phyloP scores from a whole-genome alignment of 92 coral and sea anemone species.

The Palythoa grandiflora region DNA sequence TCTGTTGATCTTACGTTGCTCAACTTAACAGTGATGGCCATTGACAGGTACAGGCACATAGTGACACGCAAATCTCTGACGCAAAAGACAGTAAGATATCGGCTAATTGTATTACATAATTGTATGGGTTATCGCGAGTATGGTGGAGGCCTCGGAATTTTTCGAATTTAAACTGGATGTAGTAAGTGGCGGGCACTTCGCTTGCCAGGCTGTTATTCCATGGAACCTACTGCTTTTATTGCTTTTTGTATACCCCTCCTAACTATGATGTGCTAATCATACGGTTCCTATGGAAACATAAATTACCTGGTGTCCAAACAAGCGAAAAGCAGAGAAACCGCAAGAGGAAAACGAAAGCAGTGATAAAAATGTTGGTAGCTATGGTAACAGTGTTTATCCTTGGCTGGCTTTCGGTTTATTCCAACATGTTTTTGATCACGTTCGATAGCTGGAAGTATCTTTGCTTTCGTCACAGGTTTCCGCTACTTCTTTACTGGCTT shows the following conservation, averaged over 20 bases:
- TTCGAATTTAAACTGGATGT: background rate
- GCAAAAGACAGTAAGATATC: background rate
- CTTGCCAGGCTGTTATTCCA: background rate
- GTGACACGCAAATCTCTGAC: conserved; percentile 5
- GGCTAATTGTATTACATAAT: background rate
- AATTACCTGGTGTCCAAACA: conserved; percentile 1
- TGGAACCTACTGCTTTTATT: background rate
- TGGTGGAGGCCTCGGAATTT: background rate
- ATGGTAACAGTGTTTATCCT: conserved; percentile 27
- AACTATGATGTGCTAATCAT: background rate
- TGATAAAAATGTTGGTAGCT: conserved; percentile 1
- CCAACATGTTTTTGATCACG: conserved; percentile 35
- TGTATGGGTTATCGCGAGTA: background rate
- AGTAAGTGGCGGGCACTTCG: background rate
- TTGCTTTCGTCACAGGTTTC: conserved; percentile 12
- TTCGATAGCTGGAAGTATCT: conserved; percentile 11
- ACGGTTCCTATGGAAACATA: conserved; percentile 25
- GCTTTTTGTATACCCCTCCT: conserved; percentile 7
- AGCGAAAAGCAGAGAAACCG: conserved; percentile 4
- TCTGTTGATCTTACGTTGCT: background rate
- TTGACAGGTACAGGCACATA: conserved; percentile 19
- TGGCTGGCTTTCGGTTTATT: conserved; percentile 20
- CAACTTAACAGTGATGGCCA: conserved; percentile 17
- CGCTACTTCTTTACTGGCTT: conserved; percentile 25
- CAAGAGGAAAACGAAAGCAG: conserved; percentile 1